phyloP scores from a whole-genome alignment of 2,797 vertebrate species.

The Coracias cyanogaster region DNA sequence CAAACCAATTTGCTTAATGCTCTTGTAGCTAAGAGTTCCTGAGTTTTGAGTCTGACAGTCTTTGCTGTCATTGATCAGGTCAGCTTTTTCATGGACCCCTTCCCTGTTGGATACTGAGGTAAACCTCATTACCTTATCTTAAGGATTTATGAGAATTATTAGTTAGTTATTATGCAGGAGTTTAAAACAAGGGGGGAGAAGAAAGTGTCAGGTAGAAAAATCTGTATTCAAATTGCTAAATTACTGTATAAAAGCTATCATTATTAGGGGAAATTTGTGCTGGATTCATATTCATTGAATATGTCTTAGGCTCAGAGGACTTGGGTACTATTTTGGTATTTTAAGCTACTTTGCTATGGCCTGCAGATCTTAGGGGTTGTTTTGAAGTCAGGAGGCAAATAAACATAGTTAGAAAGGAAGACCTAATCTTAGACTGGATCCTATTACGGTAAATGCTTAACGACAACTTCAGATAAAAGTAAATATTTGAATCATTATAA shows the following conservation, averaged over 20 bases:
- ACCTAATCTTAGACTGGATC: neutral
- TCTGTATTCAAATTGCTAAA: neutral
- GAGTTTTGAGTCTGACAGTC: neutral
- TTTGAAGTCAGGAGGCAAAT: neutral
- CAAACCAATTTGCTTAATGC: neutral
- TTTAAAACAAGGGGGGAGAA: neutral
- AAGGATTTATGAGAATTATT: neutral
- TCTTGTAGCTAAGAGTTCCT: neutral
- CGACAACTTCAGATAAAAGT: neutral
- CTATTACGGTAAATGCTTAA: neutral
- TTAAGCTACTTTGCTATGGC: neutral
- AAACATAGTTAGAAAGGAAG: neutral
- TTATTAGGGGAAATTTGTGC: neutral
- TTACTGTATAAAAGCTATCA: neutral
- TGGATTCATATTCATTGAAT: neutral
- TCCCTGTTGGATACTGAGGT: neutral
- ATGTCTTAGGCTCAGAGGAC: neutral
- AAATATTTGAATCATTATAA: neutral
- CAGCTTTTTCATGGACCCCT: neutral
- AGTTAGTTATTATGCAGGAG: neutral
- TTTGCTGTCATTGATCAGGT: neutral
- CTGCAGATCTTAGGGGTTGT: neutral
- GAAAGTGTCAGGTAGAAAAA: neutral
- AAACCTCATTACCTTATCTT: neutral
- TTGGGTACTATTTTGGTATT: neutral